Evolutionary conservation across 2,888 invertebrate genomes (phyloP).

Genomic region (Drosophila suboccidentalis): DNA sequence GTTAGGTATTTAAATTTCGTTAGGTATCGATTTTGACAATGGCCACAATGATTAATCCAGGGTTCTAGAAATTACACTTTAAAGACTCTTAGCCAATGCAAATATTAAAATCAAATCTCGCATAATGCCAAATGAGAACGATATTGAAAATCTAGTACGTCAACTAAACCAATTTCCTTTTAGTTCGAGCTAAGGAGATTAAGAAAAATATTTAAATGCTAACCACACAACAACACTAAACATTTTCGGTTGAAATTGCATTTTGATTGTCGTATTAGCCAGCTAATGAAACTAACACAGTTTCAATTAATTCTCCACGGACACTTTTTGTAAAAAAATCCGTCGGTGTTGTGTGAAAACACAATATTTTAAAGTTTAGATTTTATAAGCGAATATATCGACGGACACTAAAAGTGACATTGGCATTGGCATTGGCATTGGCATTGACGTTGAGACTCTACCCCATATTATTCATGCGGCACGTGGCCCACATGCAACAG

Average conservation of each 20-base stretch:
- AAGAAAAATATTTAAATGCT: no score
- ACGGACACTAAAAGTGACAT: slow-evolving; percentile 42
- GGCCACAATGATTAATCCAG: no score
- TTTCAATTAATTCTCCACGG: slow-evolving; percentile 41
- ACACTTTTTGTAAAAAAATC: no score
- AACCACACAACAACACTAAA: no score
- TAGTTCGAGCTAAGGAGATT: background rate
- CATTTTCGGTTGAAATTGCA: slow-evolving; percentile 19
- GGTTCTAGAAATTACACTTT: no score
- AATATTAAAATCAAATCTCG: no score
- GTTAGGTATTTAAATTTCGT: no score
- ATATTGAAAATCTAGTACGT: background rate
- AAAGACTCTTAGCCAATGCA: no score
- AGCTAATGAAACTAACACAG: slow-evolving; percentile 25
- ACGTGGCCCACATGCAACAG: slow-evolving; percentile 32
- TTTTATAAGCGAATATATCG: slow-evolving; percentile 18
- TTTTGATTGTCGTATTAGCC: slow-evolving; percentile 54
- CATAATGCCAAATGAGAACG: no score
- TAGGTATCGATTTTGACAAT: no score
- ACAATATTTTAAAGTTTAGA: background rate
- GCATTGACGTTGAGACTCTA: slow-evolving; percentile 46
- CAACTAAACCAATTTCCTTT: background rate
- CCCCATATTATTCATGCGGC: slow-evolving; percentile 50
- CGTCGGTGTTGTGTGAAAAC: no score
- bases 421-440: slow-evolving; percentile 41